Evolutionary conservation across 2,113 vertebrate genomes (phyloP).

Genomic region (Xyrauchen texanus): DNA sequence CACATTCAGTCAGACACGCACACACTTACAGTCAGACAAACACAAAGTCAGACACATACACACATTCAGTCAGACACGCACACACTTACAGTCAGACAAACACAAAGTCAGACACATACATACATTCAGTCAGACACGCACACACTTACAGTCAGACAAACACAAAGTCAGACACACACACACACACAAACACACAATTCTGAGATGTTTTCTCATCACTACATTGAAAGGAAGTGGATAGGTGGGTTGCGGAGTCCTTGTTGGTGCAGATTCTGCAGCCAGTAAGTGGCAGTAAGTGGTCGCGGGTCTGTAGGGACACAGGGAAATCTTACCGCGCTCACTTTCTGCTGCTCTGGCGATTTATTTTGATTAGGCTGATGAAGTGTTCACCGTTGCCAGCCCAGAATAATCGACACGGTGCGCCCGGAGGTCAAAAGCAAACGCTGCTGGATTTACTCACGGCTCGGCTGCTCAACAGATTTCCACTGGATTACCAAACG

Average conservation of each 20-base stretch:
- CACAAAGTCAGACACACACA: no score
- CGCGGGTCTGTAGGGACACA: conserved; percentile 66
- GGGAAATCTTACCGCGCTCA: conserved; percentile 65
- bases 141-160: no score
- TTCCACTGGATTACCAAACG: conserved; percentile 40
- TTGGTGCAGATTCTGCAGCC: background rate
- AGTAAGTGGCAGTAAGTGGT: conserved; percentile 64
- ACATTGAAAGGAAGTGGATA: conserved; percentile 8
- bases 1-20: no score
- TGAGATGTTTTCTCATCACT: conserved; percentile 68
- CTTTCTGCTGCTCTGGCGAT: conserved; percentile 77
- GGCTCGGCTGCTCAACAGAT: conserved; percentile 64
- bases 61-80: no score
- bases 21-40: no score
- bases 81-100: no score
- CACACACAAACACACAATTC: no score
- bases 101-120: no score
- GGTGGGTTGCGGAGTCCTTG: background rate
- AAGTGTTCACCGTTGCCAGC: conserved; percentile 68
- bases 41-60: no score
- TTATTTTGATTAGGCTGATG: conserved; percentile 81
- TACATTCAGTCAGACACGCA: no score
- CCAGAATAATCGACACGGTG: conserved; percentile 74
- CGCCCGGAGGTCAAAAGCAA: conserved; percentile 50
- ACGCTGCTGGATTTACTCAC: background rate